These are phyloP conservation scores for Bombus impatiens DNA, from an alignment of 1,140 invertebrate genomes.

Conservation along the genomic window DNA sequence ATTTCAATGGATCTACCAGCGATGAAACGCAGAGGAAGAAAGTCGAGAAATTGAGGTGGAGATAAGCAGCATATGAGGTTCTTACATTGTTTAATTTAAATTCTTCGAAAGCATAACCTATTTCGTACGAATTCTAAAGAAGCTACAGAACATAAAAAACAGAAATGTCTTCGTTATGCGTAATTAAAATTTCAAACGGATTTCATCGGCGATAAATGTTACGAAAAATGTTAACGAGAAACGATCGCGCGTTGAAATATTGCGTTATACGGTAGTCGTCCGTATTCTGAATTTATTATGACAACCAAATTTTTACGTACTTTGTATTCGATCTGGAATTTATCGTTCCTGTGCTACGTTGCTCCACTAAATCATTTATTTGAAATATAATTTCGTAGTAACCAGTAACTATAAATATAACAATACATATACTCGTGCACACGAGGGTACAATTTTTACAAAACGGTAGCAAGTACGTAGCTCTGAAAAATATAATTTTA, in stretches of 20 bases:
- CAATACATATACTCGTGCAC: background rate
- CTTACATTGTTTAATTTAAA: slow-evolving; percentile 37
- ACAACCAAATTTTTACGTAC: background rate
- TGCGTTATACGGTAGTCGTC: too few relatives aligned
- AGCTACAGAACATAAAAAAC: too few relatives aligned
- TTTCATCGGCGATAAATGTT: background rate
- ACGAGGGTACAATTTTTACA: background rate
- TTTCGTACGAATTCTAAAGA: background rate
- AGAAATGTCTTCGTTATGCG: background rate
- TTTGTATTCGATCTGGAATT: background rate
- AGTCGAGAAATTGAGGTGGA: slow-evolving; percentile 8
- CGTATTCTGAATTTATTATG: background rate
- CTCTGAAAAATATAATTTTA: background rate
- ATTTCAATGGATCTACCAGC: background rate
- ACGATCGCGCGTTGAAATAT: background rate
- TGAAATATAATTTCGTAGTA: too few relatives aligned
- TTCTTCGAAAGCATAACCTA: slow-evolving; percentile 8
- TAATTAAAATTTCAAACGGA: background rate
- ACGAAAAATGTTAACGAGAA: background rate
- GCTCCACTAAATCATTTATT: background rate
- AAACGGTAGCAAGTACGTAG: background rate
- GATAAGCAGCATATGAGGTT: slow-evolving; percentile 12
- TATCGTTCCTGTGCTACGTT: background rate
- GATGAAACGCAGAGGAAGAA: slow-evolving; percentile 2
- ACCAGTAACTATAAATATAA: background rate